phyloP scores from a whole-genome alignment of 2,888 invertebrate species.

The Leucozona laternaria region DNA sequence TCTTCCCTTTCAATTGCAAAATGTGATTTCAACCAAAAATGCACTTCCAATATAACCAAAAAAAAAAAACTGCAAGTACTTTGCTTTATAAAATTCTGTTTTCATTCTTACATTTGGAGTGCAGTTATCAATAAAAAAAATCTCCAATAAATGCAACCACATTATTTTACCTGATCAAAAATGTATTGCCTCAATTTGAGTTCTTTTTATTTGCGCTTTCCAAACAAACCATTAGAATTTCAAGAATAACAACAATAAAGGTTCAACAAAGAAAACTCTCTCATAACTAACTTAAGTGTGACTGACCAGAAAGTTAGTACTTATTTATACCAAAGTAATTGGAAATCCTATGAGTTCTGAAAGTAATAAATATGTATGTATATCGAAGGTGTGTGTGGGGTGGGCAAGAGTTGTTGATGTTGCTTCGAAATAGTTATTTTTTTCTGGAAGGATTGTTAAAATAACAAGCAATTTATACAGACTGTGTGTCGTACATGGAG shows the following conservation, averaged over 20 bases:
- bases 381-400: background rate
- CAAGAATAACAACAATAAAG: background rate
- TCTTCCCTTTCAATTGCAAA: constrained; percentile 9
- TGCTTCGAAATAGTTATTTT: constrained; percentile 10
- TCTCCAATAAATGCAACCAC: constrained; percentile 1
- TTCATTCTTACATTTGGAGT: background rate
- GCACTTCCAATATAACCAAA: background rate
- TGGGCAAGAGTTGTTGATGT: background rate
- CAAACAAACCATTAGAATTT: background rate
- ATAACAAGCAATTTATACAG: background rate
- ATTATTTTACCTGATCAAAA: background rate
- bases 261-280: constrained; percentile 15
- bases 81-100: constrained; percentile 19
- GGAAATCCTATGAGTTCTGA: background rate
- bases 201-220: background rate
- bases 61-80: background rate
- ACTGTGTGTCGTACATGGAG: background rate
- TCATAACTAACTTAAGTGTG: constrained; percentile 30
- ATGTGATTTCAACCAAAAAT: background rate
- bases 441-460: background rate
- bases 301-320: constrained; percentile 19
- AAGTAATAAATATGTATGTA: background rate
- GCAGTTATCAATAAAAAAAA: constrained; percentile 27
- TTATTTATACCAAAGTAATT: constrained; percentile 23
- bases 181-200: background rate